These are phyloP conservation scores for Pocillopora damicornis DNA, from an alignment of 64 coral and sea anemone species.

Conservation along the genomic window DNA sequence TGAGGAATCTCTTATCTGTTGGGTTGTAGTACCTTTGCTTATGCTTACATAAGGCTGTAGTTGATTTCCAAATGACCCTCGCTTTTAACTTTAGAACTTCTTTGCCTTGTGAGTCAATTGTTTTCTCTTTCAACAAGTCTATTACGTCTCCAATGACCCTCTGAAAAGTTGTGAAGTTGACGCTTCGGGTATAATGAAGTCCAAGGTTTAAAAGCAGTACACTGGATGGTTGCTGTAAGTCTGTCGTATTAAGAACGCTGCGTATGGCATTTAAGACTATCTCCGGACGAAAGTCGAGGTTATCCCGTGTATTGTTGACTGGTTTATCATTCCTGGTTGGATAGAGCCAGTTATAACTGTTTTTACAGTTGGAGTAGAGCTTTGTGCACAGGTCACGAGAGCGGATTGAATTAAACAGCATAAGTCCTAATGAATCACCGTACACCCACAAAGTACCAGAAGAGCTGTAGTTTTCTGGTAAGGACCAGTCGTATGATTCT, in stretches of 20 bases:
- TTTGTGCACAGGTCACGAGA: background rate
- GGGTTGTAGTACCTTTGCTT: background rate
- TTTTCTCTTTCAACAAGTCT: slow-evolving; percentile 11
- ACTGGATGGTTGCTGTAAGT: slow-evolving; percentile 11
- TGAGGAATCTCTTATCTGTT: slow-evolving; percentile 72
- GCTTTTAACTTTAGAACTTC: slow-evolving; percentile 40
- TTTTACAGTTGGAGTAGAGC: slow-evolving; percentile 26
- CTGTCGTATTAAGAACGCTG: background rate
- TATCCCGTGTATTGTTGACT: slow-evolving; percentile 25
- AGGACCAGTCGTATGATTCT: slow-evolving; percentile 16
- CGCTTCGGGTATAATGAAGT: slow-evolving; percentile 25
- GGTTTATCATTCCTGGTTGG: slow-evolving; percentile 7
- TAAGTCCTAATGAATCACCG: slow-evolving; percentile 54
- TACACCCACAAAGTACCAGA: slow-evolving; percentile 66
- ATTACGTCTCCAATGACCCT: slow-evolving; percentile 57
- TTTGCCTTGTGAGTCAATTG: background rate
- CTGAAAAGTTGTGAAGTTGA: slow-evolving; percentile 71
- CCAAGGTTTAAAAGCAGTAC: slow-evolving; percentile 63
- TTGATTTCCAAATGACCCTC: slow-evolving; percentile 80
- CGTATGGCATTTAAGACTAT: slow-evolving; percentile 35
- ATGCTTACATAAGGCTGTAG: slow-evolving; percentile 57
- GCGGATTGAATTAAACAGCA: slow-evolving; percentile 41
- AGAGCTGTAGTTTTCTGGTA: background rate
- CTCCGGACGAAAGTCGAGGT: slow-evolving; percentile 52
- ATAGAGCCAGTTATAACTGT: slow-evolving; percentile 59